Percentiles rank a stretch among this genome's conserved stretches.
Evolutionary conservation across 1,140 invertebrate species (phyloP).

Genomic region (Ceratosolen fusciceps): DNA sequence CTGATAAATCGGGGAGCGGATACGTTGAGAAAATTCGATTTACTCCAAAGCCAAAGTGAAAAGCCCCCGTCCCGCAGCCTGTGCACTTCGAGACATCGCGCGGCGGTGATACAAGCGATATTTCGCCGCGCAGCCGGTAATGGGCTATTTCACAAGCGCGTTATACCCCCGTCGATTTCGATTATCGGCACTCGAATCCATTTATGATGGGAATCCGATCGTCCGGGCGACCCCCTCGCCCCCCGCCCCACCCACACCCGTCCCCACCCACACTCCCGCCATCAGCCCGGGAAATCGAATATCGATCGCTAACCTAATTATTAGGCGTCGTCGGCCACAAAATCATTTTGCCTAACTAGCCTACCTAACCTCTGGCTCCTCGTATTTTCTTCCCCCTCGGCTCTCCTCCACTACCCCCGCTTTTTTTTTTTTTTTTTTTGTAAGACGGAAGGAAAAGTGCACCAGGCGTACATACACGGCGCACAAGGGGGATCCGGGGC

Average conservation of each 20-base stretch:
- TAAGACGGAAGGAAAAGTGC: too few species aligned
- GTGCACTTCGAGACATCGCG: not conserved
- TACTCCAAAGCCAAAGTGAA: not conserved
- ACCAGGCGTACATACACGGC: too few species aligned
- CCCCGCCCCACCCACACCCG: not conserved
- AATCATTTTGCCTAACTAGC: too few species aligned
- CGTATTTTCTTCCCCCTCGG: too few species aligned
- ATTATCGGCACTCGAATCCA: constrained; percentile 28
- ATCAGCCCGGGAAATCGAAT: constrained; percentile 13
- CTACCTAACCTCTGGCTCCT: too few species aligned
- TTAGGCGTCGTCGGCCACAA: not conserved
- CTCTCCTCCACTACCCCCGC: too few species aligned
- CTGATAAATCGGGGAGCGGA: not conserved
- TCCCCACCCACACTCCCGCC: too few species aligned
- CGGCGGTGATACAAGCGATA: not conserved
- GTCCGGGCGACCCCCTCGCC: not conserved
- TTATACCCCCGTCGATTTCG: constrained; percentile 32
- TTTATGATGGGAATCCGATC: too few species aligned
- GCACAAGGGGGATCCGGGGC: too few species aligned
- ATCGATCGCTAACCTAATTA: constrained; percentile 25
- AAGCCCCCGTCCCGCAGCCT: not conserved
- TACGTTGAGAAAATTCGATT: not conserved
- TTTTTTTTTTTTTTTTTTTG: too few species aligned
- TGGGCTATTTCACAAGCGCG: not conserved
- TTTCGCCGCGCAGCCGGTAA: constrained; percentile 11